Evolutionary conservation across 2,113 vertebrate genomes (phyloP).

Genomic region (Ardeotis arabs): DNA sequence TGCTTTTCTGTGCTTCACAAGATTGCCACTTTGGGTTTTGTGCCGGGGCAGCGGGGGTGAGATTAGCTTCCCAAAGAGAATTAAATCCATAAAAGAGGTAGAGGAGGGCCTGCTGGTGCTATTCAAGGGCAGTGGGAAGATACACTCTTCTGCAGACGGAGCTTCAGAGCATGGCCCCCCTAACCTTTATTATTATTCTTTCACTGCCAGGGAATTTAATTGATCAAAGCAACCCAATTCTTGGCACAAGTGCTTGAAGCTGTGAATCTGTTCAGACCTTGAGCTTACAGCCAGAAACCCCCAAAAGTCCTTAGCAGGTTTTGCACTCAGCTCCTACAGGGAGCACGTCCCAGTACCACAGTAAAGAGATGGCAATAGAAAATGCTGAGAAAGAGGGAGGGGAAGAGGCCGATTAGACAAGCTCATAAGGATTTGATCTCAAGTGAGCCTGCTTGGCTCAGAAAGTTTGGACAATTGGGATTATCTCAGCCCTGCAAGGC

Average conservation of each 20-base stretch:
- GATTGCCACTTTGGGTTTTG: slow-evolving; percentile 62
- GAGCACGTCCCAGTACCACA: background rate
- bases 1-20: slow-evolving; percentile 55
- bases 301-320: background rate
- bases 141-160: slow-evolving; percentile 27
- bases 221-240: slow-evolving; percentile 63
- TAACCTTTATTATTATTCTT: slow-evolving; percentile 55
- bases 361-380: background rate
- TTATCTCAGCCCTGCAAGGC: background rate
- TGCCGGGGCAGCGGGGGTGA: slow-evolving; percentile 50
- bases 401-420: background rate
- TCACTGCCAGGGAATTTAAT: slow-evolving; percentile 52
- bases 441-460: background rate
- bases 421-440: background rate
- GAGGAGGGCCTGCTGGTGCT: slow-evolving; percentile 53
- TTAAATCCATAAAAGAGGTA: slow-evolving; percentile 55
- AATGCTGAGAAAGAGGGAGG: background rate
- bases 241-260: slow-evolving; percentile 54
- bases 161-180: background rate
- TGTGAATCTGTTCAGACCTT: slow-evolving; percentile 17
- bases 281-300: background rate
- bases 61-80: slow-evolving; percentile 61
- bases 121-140: slow-evolving; percentile 58
- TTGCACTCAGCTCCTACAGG: background rate
- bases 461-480: background rate